These are phyloP conservation scores for Ptychodera flava DNA, from an alignment of 35 echinoderm and acorn worm species.

Conservation along the genomic window DNA sequence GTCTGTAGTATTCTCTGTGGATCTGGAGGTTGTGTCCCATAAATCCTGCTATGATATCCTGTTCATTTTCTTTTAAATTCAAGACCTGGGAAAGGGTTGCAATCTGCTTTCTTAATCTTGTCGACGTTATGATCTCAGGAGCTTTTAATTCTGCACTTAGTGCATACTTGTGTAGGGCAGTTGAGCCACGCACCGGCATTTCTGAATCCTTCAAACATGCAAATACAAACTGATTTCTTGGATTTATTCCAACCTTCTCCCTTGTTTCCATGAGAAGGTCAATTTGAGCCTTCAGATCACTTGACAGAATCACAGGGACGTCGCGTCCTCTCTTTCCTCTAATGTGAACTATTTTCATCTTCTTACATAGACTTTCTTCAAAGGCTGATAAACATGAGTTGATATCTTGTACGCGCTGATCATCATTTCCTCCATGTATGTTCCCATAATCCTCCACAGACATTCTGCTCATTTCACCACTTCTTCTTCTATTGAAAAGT, in stretches of 20 bases:
- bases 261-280: not conserved
- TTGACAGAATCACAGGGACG: not conserved
- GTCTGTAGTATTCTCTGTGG: slow-evolving; percentile 39
- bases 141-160: not conserved
- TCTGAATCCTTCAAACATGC: not conserved
- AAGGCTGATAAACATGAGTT: slow-evolving; percentile 11
- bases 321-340: slow-evolving; percentile 23
- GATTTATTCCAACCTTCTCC: not conserved
- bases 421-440: slow-evolving; percentile 4
- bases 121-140: slow-evolving; percentile 6
- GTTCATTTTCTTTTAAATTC: slow-evolving; percentile 27
- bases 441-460: not conserved
- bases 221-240: slow-evolving; percentile 8
- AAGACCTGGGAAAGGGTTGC: slow-evolving; percentile 17
- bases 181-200: not conserved
- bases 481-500: slow-evolving; percentile 27
- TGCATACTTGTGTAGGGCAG: not conserved
- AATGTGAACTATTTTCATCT: slow-evolving; percentile 30
- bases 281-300: not conserved
- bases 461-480: slow-evolving; percentile 28
- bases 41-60: slow-evolving; percentile 35
- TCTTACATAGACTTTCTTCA: slow-evolving; percentile 35
- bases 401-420: not conserved
- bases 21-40: slow-evolving; percentile 43
- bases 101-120: slow-evolving; percentile 17